Evolutionary conservation across 2,888 invertebrate species (phyloP).

Genomic region (Psococerastis gibbosa): DNA sequence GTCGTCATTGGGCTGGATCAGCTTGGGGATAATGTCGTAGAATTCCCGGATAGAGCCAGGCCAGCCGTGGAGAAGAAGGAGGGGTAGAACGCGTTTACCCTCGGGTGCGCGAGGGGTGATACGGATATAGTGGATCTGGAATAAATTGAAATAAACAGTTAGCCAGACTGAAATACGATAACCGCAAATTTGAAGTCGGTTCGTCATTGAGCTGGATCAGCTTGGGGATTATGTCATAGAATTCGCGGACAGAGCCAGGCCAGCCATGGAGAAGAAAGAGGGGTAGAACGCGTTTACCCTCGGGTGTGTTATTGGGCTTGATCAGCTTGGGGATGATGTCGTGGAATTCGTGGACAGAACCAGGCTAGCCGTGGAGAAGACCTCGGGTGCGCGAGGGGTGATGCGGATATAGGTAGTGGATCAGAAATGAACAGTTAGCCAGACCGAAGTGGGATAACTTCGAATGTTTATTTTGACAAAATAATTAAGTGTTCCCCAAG

Average conservation of each 20-base stretch:
- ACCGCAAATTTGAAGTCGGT: too few relatives aligned
- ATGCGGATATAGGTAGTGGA: too few relatives aligned
- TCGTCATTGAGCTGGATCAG: too few relatives aligned
- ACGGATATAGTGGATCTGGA: conserved; percentile 31
- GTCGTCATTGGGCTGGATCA: conserved; percentile 18
- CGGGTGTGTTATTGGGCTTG: conserved; percentile 15
- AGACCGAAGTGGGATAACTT: too few relatives aligned
- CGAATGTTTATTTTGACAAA: too few relatives aligned
- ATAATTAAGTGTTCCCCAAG: too few relatives aligned
- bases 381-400: too few relatives aligned
- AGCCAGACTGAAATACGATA: too few relatives aligned
- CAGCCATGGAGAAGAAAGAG: too few relatives aligned
- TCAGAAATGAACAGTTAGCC: too few relatives aligned
- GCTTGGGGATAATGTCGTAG: conserved; percentile 25
- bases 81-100: conserved; percentile 20
- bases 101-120: conserved; percentile 22
- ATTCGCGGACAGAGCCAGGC: conserved; percentile 33
- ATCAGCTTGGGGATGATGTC: conserved; percentile 25
- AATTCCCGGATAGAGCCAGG: conserved; percentile 33
- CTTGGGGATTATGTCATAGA: conserved; percentile 26
- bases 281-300: conserved; percentile 20
- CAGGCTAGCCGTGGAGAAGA: conserved; percentile 34
- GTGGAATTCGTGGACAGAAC: conserved; percentile 29
- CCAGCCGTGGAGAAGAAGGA: conserved; percentile 32
- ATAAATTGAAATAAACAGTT: too few relatives aligned